Conservation (phyloP, 2,888 invertebrate genomes). For the Fragum sueziense region DNA sequence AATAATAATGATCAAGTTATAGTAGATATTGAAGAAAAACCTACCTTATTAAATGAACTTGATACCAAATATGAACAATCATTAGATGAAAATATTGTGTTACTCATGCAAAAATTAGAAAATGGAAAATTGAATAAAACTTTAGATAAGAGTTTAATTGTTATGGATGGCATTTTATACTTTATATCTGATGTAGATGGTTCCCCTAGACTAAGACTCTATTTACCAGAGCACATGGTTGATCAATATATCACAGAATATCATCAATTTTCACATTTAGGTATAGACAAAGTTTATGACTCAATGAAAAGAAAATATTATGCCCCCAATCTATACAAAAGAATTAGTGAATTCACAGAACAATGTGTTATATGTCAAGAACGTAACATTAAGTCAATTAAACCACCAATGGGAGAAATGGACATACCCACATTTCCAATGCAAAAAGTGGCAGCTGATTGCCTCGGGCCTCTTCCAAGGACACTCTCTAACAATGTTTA, state of each 20-base stretch:
- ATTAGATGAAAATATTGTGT: slow-evolving; percentile 6
- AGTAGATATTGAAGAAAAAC: slow-evolving; percentile 13
- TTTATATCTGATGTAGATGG: slow-evolving; percentile 2
- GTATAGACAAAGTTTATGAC: slow-evolving; percentile 4
- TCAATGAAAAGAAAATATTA: slow-evolving; percentile 24
- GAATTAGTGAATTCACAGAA: slow-evolving; percentile 1
- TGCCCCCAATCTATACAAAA: slow-evolving; percentile 15
- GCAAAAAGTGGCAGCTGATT: slow-evolving; percentile 34
- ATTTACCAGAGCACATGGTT: slow-evolving; percentile 4
- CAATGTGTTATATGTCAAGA: slow-evolving; percentile 39
- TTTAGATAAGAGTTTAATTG: not conserved
- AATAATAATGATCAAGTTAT: not conserved
- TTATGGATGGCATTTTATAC: slow-evolving; percentile 5
- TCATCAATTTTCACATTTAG: slow-evolving; percentile 13
- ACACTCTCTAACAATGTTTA: slow-evolving; percentile 42
- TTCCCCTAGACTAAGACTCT: not conserved
- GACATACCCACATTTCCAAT: slow-evolving; percentile 43
- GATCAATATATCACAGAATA: not conserved
- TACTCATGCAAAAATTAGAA: slow-evolving; percentile 5
- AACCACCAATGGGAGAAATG: slow-evolving; percentile 48
- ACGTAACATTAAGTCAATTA: not conserved
- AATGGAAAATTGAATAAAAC: slow-evolving; percentile 13
- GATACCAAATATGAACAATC: slow-evolving; percentile 15
- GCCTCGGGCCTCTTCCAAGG: slow-evolving; percentile 34
- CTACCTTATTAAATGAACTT: not conserved